Conservation (phyloP, 2,888 invertebrate species). For the Conomelus anceps region DNA sequence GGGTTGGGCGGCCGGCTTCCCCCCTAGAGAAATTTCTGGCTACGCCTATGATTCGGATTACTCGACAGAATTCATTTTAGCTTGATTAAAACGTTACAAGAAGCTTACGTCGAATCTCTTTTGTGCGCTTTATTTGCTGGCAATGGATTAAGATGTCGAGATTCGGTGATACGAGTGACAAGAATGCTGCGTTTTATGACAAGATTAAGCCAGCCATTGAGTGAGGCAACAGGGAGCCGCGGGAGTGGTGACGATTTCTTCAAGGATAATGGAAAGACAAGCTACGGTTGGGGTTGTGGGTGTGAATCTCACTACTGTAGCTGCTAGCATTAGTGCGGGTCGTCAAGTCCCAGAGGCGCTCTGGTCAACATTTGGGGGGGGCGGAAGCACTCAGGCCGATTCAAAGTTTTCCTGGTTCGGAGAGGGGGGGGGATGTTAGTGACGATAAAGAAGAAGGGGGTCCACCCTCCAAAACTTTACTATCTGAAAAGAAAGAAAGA, state of each 20-base stretch:
- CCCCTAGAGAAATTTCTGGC: too few species aligned
- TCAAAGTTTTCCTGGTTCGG: neutral
- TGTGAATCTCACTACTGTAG: too few species aligned
- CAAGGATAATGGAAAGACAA: too few species aligned
- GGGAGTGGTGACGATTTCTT: neutral
- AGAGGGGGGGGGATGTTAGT: neutral
- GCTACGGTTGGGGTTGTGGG: too few species aligned
- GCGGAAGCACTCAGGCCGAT: neutral
- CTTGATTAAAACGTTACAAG: neutral
- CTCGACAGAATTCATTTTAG: neutral
- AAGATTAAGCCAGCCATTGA: neutral
- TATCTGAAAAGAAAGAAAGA: neutral
- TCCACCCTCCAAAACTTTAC: neutral
- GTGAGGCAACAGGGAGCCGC: neutral
- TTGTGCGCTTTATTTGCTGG: neutral
- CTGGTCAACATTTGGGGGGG: neutral
- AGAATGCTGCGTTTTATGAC: neutral
- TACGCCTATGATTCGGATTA: neutral
- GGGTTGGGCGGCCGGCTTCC: too few species aligned
- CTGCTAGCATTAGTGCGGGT: slow-evolving; percentile 1
- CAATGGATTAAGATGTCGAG: neutral
- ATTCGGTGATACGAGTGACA: neutral
- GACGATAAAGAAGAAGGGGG: neutral
- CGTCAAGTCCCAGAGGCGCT: neutral
- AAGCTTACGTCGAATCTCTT: neutral